phyloP scores from a whole-genome alignment of 2,113 vertebrate genomes.

The Oxyruncus cristatus region DNA sequence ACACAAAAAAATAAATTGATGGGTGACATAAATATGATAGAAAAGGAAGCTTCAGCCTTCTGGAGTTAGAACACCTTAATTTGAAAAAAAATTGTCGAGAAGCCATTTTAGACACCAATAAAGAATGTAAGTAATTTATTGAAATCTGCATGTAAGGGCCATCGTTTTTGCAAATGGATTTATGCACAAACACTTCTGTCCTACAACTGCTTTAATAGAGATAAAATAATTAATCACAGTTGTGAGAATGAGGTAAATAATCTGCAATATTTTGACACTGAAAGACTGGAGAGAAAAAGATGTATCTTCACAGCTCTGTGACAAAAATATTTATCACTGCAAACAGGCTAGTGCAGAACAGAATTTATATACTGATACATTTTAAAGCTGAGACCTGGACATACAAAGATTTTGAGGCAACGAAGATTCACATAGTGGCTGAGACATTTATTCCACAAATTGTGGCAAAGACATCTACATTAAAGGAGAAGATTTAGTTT shows the following conservation, averaged over 20 bases:
- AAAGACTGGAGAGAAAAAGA: neutral
- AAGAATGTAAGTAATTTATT: neutral
- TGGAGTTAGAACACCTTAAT: neutral
- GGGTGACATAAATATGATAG: neutral
- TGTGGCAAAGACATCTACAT: neutral
- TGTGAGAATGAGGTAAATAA: neutral
- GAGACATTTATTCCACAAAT: neutral
- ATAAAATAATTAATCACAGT: neutral
- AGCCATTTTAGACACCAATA: neutral
- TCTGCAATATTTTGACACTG: neutral
- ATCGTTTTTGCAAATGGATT: neutral
- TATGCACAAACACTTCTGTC: neutral
- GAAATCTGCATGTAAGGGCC: neutral
- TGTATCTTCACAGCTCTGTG: neutral
- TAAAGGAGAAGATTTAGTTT: neutral
- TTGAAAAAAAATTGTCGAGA: neutral
- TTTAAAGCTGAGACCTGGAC: neutral
- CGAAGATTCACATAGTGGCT: neutral
- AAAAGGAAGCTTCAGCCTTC: neutral
- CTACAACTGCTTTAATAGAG: neutral
- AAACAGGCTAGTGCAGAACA: neutral
- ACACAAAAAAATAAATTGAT: neutral
- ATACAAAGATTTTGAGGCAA: neutral
- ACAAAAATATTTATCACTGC: neutral
- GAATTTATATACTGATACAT: neutral